phyloP scores from a whole-genome alignment of 2,113 vertebrate species.

The Columba janthina region DNA sequence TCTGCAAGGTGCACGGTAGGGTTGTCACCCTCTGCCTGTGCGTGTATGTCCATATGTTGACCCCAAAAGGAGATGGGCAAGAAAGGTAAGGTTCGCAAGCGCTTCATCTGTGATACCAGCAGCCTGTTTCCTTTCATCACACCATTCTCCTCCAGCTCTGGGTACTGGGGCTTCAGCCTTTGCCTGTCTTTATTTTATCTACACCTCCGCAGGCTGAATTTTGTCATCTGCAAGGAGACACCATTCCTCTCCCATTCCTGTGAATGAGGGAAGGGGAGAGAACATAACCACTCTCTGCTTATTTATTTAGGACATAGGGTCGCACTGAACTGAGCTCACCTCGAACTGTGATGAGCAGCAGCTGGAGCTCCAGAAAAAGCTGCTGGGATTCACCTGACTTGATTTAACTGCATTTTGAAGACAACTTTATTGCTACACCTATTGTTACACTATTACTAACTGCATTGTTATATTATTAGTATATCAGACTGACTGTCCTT shows the following conservation, averaged over 20 bases:
- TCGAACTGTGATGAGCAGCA: not conserved
- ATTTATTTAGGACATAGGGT: not conserved
- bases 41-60: rapidly evolving
- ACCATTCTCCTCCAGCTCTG: not conserved
- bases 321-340: not conserved
- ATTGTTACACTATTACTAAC: not conserved
- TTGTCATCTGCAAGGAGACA: not conserved
- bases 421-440: not conserved
- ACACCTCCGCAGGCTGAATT: not conserved
- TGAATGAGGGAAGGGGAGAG: not conserved
- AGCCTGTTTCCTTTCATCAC: not conserved
- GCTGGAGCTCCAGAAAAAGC: not conserved
- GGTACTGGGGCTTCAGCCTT: not conserved
- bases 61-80: not conserved
- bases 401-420: not conserved
- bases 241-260: not conserved
- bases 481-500: not conserved
- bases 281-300: not conserved
- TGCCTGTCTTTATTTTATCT: not conserved
- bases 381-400: not conserved
- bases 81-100: not conserved
- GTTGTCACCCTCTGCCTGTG: not conserved
- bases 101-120: not conserved
- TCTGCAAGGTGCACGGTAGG: not conserved
- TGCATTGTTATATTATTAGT: not conserved